Evolutionary conservation across 92 coral and sea anemone genomes (phyloP).

Genomic region (Blastomussa wellsi): DNA sequence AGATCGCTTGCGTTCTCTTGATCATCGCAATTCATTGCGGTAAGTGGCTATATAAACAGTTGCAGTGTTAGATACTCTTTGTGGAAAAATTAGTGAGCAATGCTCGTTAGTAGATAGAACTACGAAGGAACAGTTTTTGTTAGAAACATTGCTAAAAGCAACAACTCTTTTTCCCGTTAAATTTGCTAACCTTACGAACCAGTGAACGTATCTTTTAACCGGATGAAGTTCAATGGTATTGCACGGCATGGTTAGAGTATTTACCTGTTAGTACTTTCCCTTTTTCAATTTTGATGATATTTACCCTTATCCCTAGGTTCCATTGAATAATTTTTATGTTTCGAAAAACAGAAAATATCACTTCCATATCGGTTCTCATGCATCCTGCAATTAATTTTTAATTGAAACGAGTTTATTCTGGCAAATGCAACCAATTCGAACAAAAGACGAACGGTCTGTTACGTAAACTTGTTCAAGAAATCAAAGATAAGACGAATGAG

Average conservation of each 20-base stretch:
- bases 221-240: background rate
- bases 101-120: background rate
- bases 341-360: too few species aligned
- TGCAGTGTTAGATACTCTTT: background rate
- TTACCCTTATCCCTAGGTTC: background rate
- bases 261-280: background rate
- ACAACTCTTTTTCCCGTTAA: too few species aligned
- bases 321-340: background rate
- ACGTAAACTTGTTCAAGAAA: too few species aligned
- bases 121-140: too few species aligned
- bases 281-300: too few species aligned
- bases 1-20: background rate
- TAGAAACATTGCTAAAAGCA: background rate
- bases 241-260: background rate
- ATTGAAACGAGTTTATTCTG: too few species aligned
- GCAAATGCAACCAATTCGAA: background rate
- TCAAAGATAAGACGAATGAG: too few species aligned
- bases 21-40: background rate
- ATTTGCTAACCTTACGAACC: background rate
- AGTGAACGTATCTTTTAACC: background rate
- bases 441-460: background rate
- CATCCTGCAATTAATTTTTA: too few species aligned
- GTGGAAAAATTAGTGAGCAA: background rate
- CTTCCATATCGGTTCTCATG: too few species aligned
- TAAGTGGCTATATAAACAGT: background rate